Evolutionary conservation across 2,888 invertebrate genomes (phyloP), one percentile per base, ranked within the genome.

Genomic region (Acanthosepion lycidas): DNA sequence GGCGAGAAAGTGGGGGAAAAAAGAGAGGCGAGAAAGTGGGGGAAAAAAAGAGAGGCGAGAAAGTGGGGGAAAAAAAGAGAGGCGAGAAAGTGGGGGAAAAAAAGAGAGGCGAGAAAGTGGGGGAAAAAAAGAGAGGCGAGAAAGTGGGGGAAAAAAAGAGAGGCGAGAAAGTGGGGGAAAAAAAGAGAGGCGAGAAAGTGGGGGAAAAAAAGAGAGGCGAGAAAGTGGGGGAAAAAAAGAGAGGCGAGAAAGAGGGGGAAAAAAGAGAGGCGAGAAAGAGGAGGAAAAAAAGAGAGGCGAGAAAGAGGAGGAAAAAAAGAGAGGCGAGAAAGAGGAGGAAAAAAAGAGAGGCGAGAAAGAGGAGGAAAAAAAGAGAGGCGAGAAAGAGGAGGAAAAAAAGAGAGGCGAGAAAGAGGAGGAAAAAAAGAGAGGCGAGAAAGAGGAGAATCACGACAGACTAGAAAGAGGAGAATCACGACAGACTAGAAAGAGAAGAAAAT

Each of bases 321-420:
- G 28, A 12, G n/a, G n/a, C 9, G 1, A 12, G 18, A 8, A 78
- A 9, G n/a, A 28, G 78, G 1, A 28, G n/a, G 15, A 12, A 78
- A 2, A 4, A n/a, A 12, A 28, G n/a, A 12, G 28, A 28, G n/a
- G n/a, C 5, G 0, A 3, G n/a, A n/a, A n/a, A 8, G 15, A 12
- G 12, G 1, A 78, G 15, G 15, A 6, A 8, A 0, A 8, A 8
- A 28, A 12, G 64, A 12, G 28, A 28, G n/a, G n/a, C 6, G 0
- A 26, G 28, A 12, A n/a, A 78, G 78, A 28, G 78, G 1, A n/a
- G 9, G n/a, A 6, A 28, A 12, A 1, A 12, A 12, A n/a, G 4
- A 42, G 42, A 42, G n/a, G n/a, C 42, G 1, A 42, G 42, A 28
- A 28, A 28, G 28, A 28, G 28, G 1, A 28, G 28, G 42, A 2